Percentiles rank a stretch among this genome's conserved stretches.
Conservation (phyloP, 2,888 invertebrate species). For the Thymelicus acteon region DNA sequence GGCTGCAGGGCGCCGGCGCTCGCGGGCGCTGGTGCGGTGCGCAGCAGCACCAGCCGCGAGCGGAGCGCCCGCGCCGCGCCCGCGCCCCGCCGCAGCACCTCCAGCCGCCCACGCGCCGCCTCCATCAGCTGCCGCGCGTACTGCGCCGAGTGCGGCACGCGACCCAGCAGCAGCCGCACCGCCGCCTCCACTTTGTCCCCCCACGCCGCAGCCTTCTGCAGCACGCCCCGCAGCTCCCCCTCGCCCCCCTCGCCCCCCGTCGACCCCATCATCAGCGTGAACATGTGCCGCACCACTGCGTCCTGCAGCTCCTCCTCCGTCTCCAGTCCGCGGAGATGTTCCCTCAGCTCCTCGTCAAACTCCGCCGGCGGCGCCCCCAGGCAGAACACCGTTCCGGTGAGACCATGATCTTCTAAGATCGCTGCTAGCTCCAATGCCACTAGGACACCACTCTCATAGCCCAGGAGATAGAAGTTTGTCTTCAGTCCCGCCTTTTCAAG, state of each 20-base stretch:
- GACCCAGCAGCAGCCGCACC: constrained; percentile 54
- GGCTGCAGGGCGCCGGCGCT: constrained; percentile 39
- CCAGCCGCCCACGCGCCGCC: constrained; percentile 51
- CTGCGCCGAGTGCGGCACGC: constrained; percentile 59
- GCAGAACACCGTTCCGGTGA: constrained; percentile 62
- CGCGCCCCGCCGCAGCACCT: constrained; percentile 41
- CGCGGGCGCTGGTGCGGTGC: constrained; percentile 38
- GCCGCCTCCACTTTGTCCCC: constrained; percentile 52
- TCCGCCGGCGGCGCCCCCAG: constrained; percentile 59
- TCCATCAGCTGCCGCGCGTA: constrained; percentile 57
- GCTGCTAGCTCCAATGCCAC: constrained; percentile 54
- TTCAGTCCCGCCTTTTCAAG: constrained; percentile 44
- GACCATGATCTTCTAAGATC: constrained; percentile 53
- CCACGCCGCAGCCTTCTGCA: constrained; percentile 45
- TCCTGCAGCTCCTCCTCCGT: constrained; percentile 55
- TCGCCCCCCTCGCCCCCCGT: constrained; percentile 35
- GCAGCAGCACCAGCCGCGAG: constrained; percentile 54
- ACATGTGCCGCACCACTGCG: constrained; percentile 59
- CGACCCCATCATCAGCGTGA: constrained; percentile 50
- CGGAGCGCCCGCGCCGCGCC: constrained; percentile 43
- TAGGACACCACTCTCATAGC: constrained; percentile 54
- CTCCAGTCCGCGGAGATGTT: constrained; percentile 48
- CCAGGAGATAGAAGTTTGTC: constrained; percentile 51
- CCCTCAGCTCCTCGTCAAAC: constrained; percentile 48
- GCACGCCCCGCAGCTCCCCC: constrained; percentile 39